Evolutionary conservation across 2,797 vertebrate species (phyloP).

Genomic region (Taeniopygia guttata): DNA sequence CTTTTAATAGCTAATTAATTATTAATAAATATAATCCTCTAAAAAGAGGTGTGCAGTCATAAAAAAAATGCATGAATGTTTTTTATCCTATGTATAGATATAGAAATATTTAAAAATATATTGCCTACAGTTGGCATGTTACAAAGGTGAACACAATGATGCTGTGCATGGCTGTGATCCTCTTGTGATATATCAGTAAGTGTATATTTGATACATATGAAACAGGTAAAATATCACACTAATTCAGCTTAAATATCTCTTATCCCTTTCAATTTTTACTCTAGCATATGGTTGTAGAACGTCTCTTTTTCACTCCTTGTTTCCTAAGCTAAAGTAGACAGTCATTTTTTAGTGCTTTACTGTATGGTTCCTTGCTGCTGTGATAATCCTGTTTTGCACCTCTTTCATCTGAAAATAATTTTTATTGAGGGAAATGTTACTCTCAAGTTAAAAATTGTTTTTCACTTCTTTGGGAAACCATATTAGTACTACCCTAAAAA

Average conservation of each 20-base stretch:
- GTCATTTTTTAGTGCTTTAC: neutral
- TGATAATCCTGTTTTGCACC: neutral
- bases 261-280: neutral
- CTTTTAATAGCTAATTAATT: neutral
- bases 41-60: neutral
- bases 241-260: neutral
- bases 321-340: neutral
- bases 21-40: neutral
- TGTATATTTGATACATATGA: neutral
- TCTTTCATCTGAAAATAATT: neutral
- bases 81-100: neutral
- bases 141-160: neutral
- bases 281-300: neutral
- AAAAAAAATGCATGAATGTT: accelerated
- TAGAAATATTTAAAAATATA: neutral
- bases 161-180: accelerated
- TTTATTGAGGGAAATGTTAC: neutral
- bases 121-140: neutral
- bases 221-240: neutral
- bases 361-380: neutral
- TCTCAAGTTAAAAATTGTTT: neutral
- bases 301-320: neutral
- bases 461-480: neutral
- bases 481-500: neutral
- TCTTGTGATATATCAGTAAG: neutral